Conservation (phyloP, 2,113 vertebrate genomes). For the Eonycteris spelaea region DNA sequence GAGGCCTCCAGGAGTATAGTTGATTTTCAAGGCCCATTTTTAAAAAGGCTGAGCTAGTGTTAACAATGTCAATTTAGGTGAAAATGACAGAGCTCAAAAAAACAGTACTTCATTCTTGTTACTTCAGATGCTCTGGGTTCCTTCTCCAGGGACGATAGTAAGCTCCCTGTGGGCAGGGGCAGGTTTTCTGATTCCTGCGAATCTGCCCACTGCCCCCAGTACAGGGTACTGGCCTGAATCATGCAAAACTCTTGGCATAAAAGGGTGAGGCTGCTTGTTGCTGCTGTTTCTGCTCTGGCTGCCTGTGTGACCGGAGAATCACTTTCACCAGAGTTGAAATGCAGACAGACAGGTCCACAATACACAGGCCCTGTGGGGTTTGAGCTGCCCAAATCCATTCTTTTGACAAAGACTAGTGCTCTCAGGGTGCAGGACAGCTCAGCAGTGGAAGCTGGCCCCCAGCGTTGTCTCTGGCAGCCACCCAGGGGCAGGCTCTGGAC, state of each 20-base stretch:
- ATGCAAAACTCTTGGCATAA: neutral
- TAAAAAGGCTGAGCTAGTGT: neutral
- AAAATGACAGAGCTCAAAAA: neutral
- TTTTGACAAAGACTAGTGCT: slow-evolving; percentile 43
- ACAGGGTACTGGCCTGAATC: neutral
- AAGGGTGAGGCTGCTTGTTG: neutral
- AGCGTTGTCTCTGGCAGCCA: neutral
- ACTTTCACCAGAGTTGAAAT: slow-evolving; percentile 10
- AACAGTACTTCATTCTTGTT: neutral
- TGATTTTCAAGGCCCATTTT: neutral
- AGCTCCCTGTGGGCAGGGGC: neutral
- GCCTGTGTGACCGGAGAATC: neutral
- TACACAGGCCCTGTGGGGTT: neutral
- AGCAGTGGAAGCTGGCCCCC: neutral
- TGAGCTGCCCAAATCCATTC: slow-evolving; percentile 26
- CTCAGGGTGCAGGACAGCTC: neutral
- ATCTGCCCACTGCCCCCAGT: neutral
- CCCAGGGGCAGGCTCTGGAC: neutral
- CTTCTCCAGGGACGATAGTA: neutral
- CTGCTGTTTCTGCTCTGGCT: neutral
- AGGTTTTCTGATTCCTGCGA: neutral
- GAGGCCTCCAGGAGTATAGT: neutral
- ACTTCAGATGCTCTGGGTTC: neutral
- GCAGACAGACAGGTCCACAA: slow-evolving; percentile 47
- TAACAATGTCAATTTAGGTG: neutral